Evolutionary conservation across 2,113 vertebrate genomes (phyloP), one percentile per base, ranked within the genome.

Genomic region (Tamias sibiricus): DNA sequence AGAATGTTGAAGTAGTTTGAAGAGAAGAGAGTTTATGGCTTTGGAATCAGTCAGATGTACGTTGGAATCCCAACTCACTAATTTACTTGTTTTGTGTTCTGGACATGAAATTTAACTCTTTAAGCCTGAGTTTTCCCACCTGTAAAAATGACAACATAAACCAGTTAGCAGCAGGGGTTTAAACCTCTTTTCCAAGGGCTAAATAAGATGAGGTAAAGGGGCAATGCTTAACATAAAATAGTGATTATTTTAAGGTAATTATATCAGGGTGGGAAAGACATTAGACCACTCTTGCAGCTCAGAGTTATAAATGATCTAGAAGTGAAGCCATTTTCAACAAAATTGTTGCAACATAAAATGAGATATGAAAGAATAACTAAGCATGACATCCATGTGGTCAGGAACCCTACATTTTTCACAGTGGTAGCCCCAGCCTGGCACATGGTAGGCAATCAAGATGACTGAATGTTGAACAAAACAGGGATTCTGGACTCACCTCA

Each of bases 241-340:
- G 8, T 28, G 40, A n/a, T 35, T 47, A 35, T 64, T 71, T 69
- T n/a, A 59, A 89, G 8, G 32, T 2, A 86, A 91, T 47, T 82
- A 47, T 35, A 57, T 52, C 12, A 85, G 62, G 16, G 3, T 52
- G 0, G 32, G 92, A 95, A 94, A 64, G 72, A 5, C 8, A 95
- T 22, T 71, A 97, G n/a, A 4, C 8, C n/a, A 35, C 7, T 86
- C 47, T 81, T 92, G 26, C 35, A 80, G 79, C 30, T 92, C 52
- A 88, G 40, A 87, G n/a, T 32, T 54, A 86, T 89, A 57, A 95
- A 69, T 75, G 10, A 5, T 84, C 62, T 85, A 75, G 35, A 97
- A 75, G 49, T 22, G 1, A 94, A 84, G 87, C 17, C 8, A 54
- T 4, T 75, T 87, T 11, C 11, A 62, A 37, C 12, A 54, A 62